phyloP scores from a whole-genome alignment of 2,113 vertebrate genomes.

The Crocuta crocuta region DNA sequence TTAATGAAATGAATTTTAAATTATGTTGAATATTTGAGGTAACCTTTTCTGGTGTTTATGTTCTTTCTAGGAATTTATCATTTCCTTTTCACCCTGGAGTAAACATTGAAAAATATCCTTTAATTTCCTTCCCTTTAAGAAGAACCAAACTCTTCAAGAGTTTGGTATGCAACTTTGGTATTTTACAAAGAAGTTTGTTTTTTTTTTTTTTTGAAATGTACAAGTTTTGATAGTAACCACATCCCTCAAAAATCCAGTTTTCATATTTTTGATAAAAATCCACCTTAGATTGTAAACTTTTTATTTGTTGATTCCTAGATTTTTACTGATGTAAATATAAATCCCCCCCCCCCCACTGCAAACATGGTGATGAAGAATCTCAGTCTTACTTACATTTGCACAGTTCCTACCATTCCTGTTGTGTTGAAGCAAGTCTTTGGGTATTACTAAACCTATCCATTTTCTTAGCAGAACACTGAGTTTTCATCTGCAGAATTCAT shows the following conservation, averaged over 20 bases:
- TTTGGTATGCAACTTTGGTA: conserved; percentile 37
- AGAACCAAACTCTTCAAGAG: conserved; percentile 27
- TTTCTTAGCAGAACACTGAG: not conserved
- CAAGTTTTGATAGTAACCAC: not conserved
- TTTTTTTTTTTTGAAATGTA: not conserved
- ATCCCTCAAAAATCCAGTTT: not conserved
- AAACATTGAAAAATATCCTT: not conserved
- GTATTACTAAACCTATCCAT: not conserved
- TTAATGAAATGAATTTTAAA: conserved; percentile 47
- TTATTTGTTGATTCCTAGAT: not conserved
- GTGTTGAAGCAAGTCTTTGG: not conserved
- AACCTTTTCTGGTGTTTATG: not conserved
- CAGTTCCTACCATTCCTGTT: not conserved
- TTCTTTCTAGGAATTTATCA: conserved; percentile 10
- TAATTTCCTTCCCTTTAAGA: conserved; percentile 16
- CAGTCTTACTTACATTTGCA: not conserved
- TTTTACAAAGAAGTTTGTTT: conserved; percentile 32
- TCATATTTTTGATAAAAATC: conserved; percentile 34
- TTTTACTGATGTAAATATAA: conserved; percentile 37
- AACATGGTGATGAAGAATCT: not conserved
- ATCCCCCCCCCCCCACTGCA: not conserved
- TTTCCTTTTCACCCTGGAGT: conserved; percentile 26
- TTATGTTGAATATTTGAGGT: conserved; percentile 33
- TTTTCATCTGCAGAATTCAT: conserved; percentile 24
- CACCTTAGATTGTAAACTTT: not conserved